Conservation (phyloP, 2,888 invertebrate genomes). For the Boloria euphrosyne region DNA sequence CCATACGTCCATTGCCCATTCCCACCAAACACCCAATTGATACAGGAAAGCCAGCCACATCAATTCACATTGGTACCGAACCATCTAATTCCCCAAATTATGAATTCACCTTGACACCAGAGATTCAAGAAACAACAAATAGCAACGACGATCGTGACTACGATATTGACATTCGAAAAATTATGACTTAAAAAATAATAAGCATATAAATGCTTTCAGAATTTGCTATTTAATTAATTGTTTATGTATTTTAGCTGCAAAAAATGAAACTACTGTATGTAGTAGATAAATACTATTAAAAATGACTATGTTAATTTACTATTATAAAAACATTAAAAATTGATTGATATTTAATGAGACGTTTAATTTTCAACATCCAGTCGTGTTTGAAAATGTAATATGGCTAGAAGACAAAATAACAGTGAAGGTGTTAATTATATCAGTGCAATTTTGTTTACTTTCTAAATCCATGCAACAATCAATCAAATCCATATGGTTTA, state of each 20-base stretch:
- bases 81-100: background rate
- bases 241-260: background rate
- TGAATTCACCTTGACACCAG: background rate
- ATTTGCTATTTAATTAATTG: background rate
- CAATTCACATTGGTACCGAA: background rate
- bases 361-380: background rate
- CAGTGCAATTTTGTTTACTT: background rate
- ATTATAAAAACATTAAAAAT: background rate
- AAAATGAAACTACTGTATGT: background rate
- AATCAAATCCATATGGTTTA: too few relatives aligned
- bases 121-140: background rate
- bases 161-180: constrained; percentile 10
- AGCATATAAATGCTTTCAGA: background rate
- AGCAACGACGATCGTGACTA: constrained; percentile 1
- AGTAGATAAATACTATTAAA: background rate
- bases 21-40: background rate
- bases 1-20: background rate
- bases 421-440: background rate
- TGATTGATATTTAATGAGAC: constrained; percentile 4
- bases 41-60: background rate
- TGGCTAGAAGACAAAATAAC: background rate
- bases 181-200: background rate
- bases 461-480: too few relatives aligned
- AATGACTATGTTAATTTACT: background rate
- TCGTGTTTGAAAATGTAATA: background rate